Evolutionary conservation across 2,888 invertebrate species (phyloP), one percentile per base, ranked within the genome.

Genomic region (Papilio elwesi): DNA sequence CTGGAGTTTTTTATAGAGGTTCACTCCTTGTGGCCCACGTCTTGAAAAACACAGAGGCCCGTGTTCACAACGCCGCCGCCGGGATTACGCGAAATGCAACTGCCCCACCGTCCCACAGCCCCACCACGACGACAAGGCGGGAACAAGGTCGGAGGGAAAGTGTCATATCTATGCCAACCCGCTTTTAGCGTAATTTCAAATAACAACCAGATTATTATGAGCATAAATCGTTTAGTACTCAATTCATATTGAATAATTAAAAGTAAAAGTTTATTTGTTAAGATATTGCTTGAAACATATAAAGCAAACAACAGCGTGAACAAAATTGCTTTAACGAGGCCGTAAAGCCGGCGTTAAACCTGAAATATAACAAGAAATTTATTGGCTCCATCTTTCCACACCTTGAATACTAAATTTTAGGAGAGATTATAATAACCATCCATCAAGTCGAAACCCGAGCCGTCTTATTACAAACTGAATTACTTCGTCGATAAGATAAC

Each of bases 311-410:
- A 74, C 74, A 74, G 51, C 72, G 67, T 47, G 68, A 77, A 75
- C 73, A 75, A 76, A 63, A 71, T 55, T 47, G 70, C 65, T 66
- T 65, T 15, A 71, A 70, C 53, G 68, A 53, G 36, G 75, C 75
- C 78, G 76, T 81, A 80, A 81, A 77, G 79, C 78, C 78, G 78
- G 80, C 81, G 81, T 82, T 81, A 80, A 75, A 74, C 76, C 76
- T 83, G 83, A 83, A 83, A 84, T 83, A 84, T 83, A 81, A 82
- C 82, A 75, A 75, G 76, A 75, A 77, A 79, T 78, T 80, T 79
- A 82, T 80, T 81, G 80, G 78, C 78, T 79, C 79, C 75, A 78
- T 77, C 78, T 72, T 74, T 68, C 64, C 80, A 75, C 78, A 74
- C 77, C 80, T 79, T 81, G 82, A 83, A 83, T 83, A 82, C 80